phyloP scores from a whole-genome alignment of 2,888 invertebrate species.

The Agelastica alni region DNA sequence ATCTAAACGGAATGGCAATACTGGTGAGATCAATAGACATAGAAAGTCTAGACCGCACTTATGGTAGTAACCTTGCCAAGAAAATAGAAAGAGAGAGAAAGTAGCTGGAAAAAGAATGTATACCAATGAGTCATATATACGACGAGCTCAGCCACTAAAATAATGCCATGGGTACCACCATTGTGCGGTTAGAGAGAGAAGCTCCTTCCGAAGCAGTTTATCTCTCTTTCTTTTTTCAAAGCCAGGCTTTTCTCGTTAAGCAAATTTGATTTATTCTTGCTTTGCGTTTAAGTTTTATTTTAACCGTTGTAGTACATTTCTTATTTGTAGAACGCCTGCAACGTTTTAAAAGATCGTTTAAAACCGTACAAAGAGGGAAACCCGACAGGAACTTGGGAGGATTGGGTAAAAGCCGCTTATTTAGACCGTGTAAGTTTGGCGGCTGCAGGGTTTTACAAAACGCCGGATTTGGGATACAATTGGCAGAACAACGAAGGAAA shows the following conservation, averaged over 20 bases:
- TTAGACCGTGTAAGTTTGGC: slow-evolving; percentile 77
- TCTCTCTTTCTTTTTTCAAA: too few species aligned
- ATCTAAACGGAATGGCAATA: slow-evolving; percentile 91
- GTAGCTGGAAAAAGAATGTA: too few species aligned
- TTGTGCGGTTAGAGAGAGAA: too few species aligned
- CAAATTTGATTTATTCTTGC: not conserved
- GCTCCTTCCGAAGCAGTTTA: too few species aligned
- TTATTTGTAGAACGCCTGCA: slow-evolving; percentile 68
- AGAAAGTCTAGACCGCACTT: too few species aligned
- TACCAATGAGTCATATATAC: too few species aligned
- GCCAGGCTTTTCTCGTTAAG: too few species aligned
- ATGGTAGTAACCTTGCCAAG: too few species aligned
- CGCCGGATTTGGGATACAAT: slow-evolving; percentile 74
- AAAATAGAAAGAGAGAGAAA: too few species aligned
- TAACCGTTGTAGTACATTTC: not conserved
- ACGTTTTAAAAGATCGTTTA: slow-evolving; percentile 72
- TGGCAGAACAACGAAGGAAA: slow-evolving; percentile 71
- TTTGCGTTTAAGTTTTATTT: not conserved
- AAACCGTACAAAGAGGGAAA: slow-evolving; percentile 74
- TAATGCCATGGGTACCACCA: too few species aligned
- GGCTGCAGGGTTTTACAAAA: slow-evolving; percentile 81
- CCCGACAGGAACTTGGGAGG: slow-evolving; percentile 81
- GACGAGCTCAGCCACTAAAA: too few species aligned
- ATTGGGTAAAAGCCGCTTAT: slow-evolving; percentile 80
- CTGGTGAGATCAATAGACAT: slow-evolving; percentile 57